Evolutionary conservation across 1,140 invertebrate species (phyloP), one percentile per base, ranked within the genome.

Genomic region (Drosophila santomea): DNA sequence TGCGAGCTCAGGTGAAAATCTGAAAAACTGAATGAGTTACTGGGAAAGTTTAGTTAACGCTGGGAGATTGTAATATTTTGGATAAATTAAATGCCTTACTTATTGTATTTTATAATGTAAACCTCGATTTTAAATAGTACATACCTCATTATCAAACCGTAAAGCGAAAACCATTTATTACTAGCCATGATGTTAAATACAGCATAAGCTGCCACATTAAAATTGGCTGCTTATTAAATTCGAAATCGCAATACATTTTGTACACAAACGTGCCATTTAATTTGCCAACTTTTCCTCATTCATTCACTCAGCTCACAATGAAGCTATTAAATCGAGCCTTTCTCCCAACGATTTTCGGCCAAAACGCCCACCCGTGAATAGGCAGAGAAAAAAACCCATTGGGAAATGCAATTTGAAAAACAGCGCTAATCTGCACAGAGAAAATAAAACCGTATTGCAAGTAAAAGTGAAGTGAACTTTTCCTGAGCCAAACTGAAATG

Each of bases 381-480:
- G 57, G 57, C 57, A 39, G 14, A 14, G 14, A 39, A 38, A 14
- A 39, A 68, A 66, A 52, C 55, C 54, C 72, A 66, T 66, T 58
- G 36, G 25, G 58, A 63, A 75, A 74, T 74, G 72, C 51, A 74
- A 74, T 55, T 59, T 60, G 20, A 36, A 74, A 72, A 51, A 60
- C 41, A 36, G 15, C 35, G 35, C 62, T 54, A 77, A 52, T 69
- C 55, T 56, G 59, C 20, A 61, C 12, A 48, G 43, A 25, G 41
- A 52, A 69, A 74, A 67, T 67, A 50, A 44, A 54, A 61, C 38
- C 57, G 44, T 45, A 54, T 51, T 62, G 60, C 73, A 51, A 67
- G 83, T 82, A 82, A 86, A 86, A 86, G 75, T 82, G 48, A 86
- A 86, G 75, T 82, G 52, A 71, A 69, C 63, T 77, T 73, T 28